phyloP scores from a whole-genome alignment of 2,113 vertebrate genomes.

The Erinaceus europaeus region DNA sequence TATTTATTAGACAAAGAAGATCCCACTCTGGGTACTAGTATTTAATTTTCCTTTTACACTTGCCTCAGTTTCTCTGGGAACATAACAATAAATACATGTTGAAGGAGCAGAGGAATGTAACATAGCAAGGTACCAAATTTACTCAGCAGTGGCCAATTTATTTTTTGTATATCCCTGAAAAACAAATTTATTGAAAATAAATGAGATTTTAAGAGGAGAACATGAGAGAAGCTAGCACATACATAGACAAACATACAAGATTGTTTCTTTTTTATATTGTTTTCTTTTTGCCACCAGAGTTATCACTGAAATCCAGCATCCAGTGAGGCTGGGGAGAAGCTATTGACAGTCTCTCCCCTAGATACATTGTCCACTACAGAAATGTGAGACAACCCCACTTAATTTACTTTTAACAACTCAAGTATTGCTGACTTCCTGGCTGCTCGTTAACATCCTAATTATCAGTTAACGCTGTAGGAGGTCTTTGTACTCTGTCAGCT shows the following conservation, averaged over 20 bases:
- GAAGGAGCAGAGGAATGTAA: not conserved
- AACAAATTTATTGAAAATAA: not conserved
- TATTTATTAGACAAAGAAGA: not conserved
- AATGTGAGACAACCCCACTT: not conserved
- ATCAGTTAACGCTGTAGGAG: not conserved
- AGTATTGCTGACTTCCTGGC: not conserved
- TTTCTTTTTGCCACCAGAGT: too few species aligned
- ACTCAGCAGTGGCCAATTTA: not conserved
- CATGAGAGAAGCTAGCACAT: too few species aligned
- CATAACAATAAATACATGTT: too few species aligned
- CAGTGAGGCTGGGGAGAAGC: too few species aligned
- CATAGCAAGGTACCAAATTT: not conserved
- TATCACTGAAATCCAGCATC: too few species aligned
- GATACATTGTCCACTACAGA: not conserved
- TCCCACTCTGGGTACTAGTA: not conserved
- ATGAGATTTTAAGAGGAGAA: not conserved
- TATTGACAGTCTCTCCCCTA: too few species aligned
- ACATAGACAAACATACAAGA: too few species aligned
- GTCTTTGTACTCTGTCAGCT: not conserved
- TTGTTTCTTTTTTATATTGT: too few species aligned
- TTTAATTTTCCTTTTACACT: not conserved
- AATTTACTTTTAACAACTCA: slow-evolving; percentile 7
- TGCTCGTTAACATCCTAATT: slow-evolving; percentile 35
- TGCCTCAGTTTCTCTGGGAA: not conserved
- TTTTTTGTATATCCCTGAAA: too few species aligned